phyloP scores from a whole-genome alignment of 2,888 invertebrate genomes.

The Isotomurus palustris region DNA sequence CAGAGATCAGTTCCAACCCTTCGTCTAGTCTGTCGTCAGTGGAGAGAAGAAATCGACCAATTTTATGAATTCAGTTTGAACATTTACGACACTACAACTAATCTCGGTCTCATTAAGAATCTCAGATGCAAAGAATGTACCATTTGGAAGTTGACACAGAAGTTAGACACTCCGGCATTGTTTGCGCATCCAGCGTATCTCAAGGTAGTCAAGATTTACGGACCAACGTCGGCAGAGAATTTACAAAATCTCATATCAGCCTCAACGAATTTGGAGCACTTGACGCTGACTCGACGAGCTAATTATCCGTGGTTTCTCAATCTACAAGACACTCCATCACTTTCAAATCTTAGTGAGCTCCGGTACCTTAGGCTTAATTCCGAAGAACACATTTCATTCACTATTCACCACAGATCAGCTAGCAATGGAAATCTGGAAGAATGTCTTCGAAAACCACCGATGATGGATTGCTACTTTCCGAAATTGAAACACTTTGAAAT shows the following conservation, averaged over 20 bases:
- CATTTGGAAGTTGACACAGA: constrained; percentile 38
- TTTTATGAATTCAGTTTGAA: constrained; percentile 36
- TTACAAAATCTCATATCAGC: constrained; percentile 33
- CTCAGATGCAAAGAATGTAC: constrained; percentile 33
- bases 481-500: constrained; percentile 37
- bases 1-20: constrained; percentile 30
- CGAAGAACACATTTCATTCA: constrained; percentile 30
- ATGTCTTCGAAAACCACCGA: constrained; percentile 25
- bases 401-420: constrained; percentile 5
- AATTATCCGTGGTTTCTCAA: constrained; percentile 41
- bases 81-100: constrained; percentile 36
- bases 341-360: constrained; percentile 30
- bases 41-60: constrained; percentile 35
- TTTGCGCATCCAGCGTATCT: constrained; percentile 37
- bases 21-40: constrained; percentile 29
- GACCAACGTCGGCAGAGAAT: constrained; percentile 35
- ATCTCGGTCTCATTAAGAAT: constrained; percentile 23
- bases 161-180: constrained; percentile 20
- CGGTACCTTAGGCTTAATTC: constrained; percentile 35
- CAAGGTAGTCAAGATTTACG: constrained; percentile 36
- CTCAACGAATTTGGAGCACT: constrained; percentile 31
- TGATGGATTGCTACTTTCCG: constrained; percentile 41
- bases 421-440: constrained; percentile 1
- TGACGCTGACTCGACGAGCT: constrained; percentile 35
- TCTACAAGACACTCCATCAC: constrained; percentile 34